Conservation (phyloP, 2,888 invertebrate species). For the Gnatocerus cornutus region DNA sequence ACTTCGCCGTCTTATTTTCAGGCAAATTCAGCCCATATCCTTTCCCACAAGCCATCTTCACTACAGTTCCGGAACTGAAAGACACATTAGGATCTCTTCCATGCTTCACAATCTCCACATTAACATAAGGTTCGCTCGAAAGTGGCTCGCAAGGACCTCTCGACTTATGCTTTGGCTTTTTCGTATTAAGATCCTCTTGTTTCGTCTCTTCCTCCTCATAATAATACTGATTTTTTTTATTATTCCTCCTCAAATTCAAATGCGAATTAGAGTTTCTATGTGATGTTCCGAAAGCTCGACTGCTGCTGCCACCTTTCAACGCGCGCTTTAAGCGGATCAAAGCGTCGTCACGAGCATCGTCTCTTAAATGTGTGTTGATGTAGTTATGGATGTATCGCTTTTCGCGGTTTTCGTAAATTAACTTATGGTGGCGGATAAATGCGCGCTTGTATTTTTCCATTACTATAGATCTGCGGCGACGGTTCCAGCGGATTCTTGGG, state of each 20-base stretch:
- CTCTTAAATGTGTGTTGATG: slow-evolving; percentile 60
- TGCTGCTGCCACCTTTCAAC: slow-evolving; percentile 66
- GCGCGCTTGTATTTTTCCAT: slow-evolving; percentile 65
- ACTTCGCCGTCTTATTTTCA: slow-evolving; percentile 84
- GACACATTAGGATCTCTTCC: slow-evolving; percentile 82
- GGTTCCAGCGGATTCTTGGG: slow-evolving; percentile 88
- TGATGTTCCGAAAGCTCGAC: slow-evolving; percentile 64
- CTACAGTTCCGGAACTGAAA: slow-evolving; percentile 84
- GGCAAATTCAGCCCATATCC: slow-evolving; percentile 85
- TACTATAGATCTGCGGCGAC: slow-evolving; percentile 76
- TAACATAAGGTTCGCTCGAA: slow-evolving; percentile 78
- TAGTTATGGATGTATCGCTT: slow-evolving; percentile 69
- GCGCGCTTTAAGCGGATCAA: slow-evolving; percentile 55
- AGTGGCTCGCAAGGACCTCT: slow-evolving; percentile 81
- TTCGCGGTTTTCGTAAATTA: slow-evolving; percentile 57
- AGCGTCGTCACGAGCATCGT: slow-evolving; percentile 17
- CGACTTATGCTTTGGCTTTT: slow-evolving; percentile 62
- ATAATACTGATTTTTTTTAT: slow-evolving; percentile 57
- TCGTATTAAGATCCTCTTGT: slow-evolving; percentile 54
- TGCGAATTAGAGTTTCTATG: slow-evolving; percentile 64
- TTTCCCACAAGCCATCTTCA: slow-evolving; percentile 83
- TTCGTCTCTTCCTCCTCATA: slow-evolving; percentile 57
- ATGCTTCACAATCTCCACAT: slow-evolving; percentile 81
- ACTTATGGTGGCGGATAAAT: slow-evolving; percentile 62
- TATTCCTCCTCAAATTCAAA: slow-evolving; percentile 61